These are phyloP conservation scores for Ypsolopha sequella DNA, from an alignment of 2,888 invertebrate genomes.

Conservation along the genomic window DNA sequence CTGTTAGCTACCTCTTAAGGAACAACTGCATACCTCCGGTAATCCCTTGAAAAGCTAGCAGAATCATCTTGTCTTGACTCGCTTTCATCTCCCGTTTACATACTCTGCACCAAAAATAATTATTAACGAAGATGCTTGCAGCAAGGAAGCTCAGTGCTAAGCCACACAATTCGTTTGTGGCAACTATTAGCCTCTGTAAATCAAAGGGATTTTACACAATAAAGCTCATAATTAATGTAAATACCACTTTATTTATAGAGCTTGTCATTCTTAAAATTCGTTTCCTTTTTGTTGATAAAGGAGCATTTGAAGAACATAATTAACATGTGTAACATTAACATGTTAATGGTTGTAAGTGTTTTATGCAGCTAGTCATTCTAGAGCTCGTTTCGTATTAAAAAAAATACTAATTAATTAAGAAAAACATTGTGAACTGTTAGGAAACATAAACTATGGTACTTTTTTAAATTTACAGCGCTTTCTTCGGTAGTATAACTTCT, in stretches of 20 bases:
- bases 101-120: constrained; percentile 58
- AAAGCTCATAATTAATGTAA: constrained; percentile 70
- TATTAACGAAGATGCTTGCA: constrained; percentile 46
- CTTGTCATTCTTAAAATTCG: constrained; percentile 62
- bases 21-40: constrained; percentile 18
- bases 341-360: constrained; percentile 30
- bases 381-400: constrained; percentile 4
- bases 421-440: not conserved
- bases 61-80: constrained; percentile 53
- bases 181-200: constrained; percentile 65
- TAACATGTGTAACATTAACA: constrained; percentile 55
- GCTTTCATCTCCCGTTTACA: constrained; percentile 55
- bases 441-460: too few species aligned
- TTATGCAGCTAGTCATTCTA: constrained; percentile 1
- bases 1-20: not conserved
- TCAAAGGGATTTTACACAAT: constrained; percentile 70
- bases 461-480: too few species aligned
- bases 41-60: constrained; percentile 51
- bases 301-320: constrained; percentile 44
- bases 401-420: not conserved
- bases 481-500: too few species aligned
- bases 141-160: constrained; percentile 50
- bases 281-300: constrained; percentile 55
- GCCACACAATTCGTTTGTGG: constrained; percentile 67
- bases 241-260: constrained; percentile 63